Evolutionary conservation across 2,113 vertebrate genomes (phyloP).

Genomic region (Scomber scombrus): DNA sequence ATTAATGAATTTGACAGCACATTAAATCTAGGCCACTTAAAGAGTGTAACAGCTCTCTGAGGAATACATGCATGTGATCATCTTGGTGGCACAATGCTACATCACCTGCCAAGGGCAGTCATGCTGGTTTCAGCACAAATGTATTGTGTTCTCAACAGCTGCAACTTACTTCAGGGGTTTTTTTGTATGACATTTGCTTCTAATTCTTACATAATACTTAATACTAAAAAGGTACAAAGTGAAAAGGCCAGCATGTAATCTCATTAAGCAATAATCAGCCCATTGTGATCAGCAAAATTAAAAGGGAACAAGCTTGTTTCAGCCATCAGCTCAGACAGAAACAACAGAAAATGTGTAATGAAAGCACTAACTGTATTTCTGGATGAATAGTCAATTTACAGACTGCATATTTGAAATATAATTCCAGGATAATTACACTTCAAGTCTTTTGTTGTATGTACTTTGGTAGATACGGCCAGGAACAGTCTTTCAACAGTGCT

Average conservation of each 20-base stretch:
- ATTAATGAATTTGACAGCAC: conserved; percentile 68
- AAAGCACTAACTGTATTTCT: too few relatives aligned
- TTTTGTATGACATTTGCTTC: not conserved
- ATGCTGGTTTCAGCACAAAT: not conserved
- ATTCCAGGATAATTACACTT: too few relatives aligned
- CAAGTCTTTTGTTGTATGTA: too few relatives aligned
- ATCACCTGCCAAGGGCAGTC: conserved; percentile 6
- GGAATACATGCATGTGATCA: conserved; percentile 3
- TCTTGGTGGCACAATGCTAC: conserved; percentile 8
- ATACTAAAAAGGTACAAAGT: not conserved
- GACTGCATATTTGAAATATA: too few relatives aligned
- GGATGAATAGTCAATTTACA: too few relatives aligned
- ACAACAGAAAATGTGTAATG: too few relatives aligned
- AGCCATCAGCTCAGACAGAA: not conserved
- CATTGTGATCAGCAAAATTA: not conserved
- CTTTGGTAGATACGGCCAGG: too few relatives aligned
- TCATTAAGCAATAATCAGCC: not conserved
- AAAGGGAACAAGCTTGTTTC: not conserved
- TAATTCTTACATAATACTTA: not conserved
- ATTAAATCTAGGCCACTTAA: conserved; percentile 52
- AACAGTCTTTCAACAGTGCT: too few relatives aligned
- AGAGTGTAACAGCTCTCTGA: conserved; percentile 28
- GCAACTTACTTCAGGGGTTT: not conserved
- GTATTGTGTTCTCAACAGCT: not conserved
- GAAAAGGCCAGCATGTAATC: not conserved